Evolutionary conservation across 2,113 vertebrate genomes (phyloP).

Genomic region (Sakesphorus luctuosus): DNA sequence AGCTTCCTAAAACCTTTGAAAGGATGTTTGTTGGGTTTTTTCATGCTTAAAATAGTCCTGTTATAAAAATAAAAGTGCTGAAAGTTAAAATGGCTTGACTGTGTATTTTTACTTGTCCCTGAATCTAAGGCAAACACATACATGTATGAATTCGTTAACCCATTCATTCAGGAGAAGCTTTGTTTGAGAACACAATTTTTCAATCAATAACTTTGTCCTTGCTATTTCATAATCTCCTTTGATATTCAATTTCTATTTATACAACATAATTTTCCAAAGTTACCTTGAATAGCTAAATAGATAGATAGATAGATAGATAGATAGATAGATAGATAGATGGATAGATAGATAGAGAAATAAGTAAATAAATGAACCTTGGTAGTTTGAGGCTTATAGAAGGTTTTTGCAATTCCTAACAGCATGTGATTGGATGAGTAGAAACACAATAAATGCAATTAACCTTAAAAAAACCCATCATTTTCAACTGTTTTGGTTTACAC

Average conservation of each 20-base stretch:
- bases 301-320: no score
- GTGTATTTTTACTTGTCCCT: neutral
- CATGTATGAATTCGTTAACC: neutral
- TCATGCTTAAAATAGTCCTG: neutral
- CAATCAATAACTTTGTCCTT: neutral
- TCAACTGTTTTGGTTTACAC: neutral
- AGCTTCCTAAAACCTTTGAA: neutral
- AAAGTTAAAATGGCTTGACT: neutral
- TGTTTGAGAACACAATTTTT: neutral
- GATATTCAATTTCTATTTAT: neutral
- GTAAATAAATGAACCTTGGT: no score
- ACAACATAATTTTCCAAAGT: neutral
- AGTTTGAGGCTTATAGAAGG: neutral
- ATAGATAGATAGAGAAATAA: no score
- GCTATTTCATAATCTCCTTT: neutral
- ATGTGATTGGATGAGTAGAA: neutral
- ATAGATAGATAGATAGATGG: no score
- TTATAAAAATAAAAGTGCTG: slow-evolving; percentile 14
- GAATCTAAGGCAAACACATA: neutral
- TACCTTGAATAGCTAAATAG: neutral
- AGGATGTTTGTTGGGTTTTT: neutral
- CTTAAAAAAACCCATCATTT: neutral
- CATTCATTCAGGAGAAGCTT: neutral
- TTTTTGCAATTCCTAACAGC: neutral
- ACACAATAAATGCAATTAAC: neutral